Conservation (phyloP, 30 jellyfish, hydroid and myxozoan species). For the Aurelia coerulea region DNA sequence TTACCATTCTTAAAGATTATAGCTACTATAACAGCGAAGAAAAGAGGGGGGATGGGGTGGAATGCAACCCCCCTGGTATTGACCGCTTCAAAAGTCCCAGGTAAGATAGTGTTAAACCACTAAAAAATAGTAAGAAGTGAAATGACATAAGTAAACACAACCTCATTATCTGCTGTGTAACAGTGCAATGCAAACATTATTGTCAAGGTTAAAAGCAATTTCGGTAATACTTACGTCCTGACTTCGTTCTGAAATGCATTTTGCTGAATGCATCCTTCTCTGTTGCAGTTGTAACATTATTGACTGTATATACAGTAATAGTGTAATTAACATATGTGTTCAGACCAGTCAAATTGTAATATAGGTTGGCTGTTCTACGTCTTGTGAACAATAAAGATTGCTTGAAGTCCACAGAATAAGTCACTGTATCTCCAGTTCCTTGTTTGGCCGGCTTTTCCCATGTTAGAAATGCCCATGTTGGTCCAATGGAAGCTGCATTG, state of each 20-base stretch:
- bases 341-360: conserved; percentile 3
- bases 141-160: too few relatives aligned
- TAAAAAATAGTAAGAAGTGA: too few relatives aligned
- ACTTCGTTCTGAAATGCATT: conserved; percentile 41
- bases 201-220: too few relatives aligned
- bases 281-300: conserved; percentile 16
- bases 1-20: too few relatives aligned
- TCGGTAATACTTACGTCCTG: conserved; percentile 79
- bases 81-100: too few relatives aligned
- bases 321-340: neutral
- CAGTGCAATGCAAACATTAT: too few relatives aligned
- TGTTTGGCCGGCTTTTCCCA: conserved; percentile 17
- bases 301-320: conserved; percentile 13
- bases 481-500: neutral
- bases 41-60: too few relatives aligned
- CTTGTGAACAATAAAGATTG: neutral
- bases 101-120: too few relatives aligned
- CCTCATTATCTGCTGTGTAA: too few relatives aligned
- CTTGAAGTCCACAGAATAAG: neutral
- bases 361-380: neutral
- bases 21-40: too few relatives aligned
- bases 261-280: neutral
- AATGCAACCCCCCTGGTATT: too few relatives aligned
- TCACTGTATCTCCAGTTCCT: conserved; percentile 40
- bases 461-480: conserved; percentile 26